A percentile compares a stretch with the other conserved stretches of the same genome.
phyloP scores from a whole-genome alignment of 2,888 invertebrate species.

The Frankliniella fusca region DNA sequence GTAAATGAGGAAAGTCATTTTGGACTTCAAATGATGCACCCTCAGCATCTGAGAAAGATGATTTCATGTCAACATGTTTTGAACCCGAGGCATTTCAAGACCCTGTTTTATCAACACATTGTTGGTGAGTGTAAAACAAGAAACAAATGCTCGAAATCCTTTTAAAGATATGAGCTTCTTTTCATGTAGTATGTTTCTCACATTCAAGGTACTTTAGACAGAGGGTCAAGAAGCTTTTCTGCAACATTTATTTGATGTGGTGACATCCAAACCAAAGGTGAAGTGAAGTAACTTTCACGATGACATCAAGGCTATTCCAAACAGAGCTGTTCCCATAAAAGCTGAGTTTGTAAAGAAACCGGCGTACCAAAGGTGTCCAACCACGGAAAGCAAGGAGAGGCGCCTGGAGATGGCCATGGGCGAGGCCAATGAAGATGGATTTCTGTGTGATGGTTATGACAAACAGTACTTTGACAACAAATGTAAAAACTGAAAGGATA shows the following conservation, averaged over 20 bases:
- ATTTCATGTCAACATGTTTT: conserved; percentile 3
- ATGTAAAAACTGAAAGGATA: neutral
- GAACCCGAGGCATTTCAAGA: neutral
- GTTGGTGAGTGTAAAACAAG: conserved; percentile 6
- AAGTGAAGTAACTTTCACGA: neutral
- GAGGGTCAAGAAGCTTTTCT: conserved; percentile 14
- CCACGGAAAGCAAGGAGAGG: neutral
- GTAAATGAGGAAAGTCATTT: neutral
- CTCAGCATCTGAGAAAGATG: conserved; percentile 5
- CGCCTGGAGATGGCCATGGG: neutral
- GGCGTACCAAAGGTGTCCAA: neutral
- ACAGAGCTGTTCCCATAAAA: neutral
- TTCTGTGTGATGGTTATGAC: neutral
- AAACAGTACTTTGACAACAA: neutral
- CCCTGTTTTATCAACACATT: neutral
- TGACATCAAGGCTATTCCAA: conserved; percentile 3
- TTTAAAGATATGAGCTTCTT: neutral
- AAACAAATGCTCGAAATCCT: neutral
- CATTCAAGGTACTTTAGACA: neutral
- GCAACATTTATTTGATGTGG: conserved; percentile 13
- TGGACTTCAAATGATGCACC: neutral
- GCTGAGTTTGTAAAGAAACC: neutral
- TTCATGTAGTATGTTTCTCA: neutral
- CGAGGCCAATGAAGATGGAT: neutral
- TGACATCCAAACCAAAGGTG: conserved; percentile 21